A percentile compares a stretch with the other conserved stretches of the same genome.
These are phyloP conservation scores for Amniataba percoides DNA, from an alignment of 2,797 vertebrate species.

Conservation along the genomic window DNA sequence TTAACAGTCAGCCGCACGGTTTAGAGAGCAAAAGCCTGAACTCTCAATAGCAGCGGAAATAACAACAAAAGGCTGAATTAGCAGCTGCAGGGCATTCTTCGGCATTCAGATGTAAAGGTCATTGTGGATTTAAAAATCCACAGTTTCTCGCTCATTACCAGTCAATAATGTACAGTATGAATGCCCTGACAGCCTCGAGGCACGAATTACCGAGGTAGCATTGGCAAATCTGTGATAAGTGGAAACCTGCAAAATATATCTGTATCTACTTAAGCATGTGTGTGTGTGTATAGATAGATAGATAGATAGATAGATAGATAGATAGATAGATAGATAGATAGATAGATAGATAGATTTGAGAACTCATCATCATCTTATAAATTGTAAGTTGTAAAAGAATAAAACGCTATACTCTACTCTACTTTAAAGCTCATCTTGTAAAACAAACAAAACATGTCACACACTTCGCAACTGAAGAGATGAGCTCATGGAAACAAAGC, in stretches of 20 bases:
- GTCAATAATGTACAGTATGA: conserved; percentile 72
- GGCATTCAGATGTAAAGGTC: conserved; percentile 75
- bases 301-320: too few relatives aligned
- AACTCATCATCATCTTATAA: neutral
- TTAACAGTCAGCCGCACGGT: conserved; percentile 74
- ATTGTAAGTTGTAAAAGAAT: conserved; percentile 5
- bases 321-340: too few relatives aligned
- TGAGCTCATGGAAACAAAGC: conserved; percentile 54
- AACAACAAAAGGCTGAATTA: conserved; percentile 78
- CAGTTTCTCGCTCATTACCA: conserved; percentile 76
- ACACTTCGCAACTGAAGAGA: conserved; percentile 38
- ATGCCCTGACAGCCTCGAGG: conserved; percentile 36
- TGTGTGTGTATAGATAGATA: too few relatives aligned
- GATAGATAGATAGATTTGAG: too few relatives aligned
- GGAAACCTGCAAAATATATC: conserved; percentile 19
- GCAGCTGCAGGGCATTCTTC: conserved; percentile 66
- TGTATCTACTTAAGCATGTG: conserved; percentile 19
- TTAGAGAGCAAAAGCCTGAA: conserved; percentile 65
- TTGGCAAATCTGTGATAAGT: conserved; percentile 28
- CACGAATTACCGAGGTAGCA: conserved; percentile 30
- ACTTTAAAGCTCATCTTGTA: conserved; percentile 22
- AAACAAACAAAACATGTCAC: conserved; percentile 54
- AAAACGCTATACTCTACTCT: neutral
- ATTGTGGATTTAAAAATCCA: conserved; percentile 77
- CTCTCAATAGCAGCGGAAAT: conserved; percentile 64